phyloP scores from a whole-genome alignment of 1,140 invertebrate species.

The Pseudachorutes palmiensis region DNA sequence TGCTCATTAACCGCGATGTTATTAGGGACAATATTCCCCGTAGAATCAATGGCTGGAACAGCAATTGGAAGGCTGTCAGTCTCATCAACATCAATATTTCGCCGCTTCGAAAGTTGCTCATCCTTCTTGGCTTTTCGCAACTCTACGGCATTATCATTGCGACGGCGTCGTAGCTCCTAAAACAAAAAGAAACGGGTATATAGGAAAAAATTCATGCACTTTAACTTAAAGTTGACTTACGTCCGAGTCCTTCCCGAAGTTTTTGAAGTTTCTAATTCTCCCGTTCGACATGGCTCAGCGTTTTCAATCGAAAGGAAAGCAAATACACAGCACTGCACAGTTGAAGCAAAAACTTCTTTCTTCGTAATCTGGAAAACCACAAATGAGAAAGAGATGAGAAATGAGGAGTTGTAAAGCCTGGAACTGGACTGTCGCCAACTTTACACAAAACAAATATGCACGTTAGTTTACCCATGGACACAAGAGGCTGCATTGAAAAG shows the following conservation, averaged over 20 bases:
- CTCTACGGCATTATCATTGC: conserved; percentile 79
- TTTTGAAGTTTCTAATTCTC: conserved; percentile 44
- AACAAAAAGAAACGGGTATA: conserved; percentile 18
- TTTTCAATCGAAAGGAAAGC: not conserved
- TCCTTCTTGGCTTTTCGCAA: conserved; percentile 88
- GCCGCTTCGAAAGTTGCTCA: conserved; percentile 86
- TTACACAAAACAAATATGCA: too few species aligned
- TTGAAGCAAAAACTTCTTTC: too few species aligned
- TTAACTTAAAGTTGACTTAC: conserved; percentile 42
- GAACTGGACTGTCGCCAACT: not conserved
- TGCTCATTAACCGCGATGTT: conserved; percentile 5
- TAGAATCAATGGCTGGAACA: not conserved
- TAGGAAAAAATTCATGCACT: too few species aligned
- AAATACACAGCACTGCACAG: too few species aligned
- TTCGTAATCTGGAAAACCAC: too few species aligned
- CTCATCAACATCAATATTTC: conserved; percentile 63
- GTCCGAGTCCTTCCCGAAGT: conserved; percentile 45
- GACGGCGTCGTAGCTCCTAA: conserved; percentile 75
- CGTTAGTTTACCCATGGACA: too few species aligned
- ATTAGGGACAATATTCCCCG: not conserved
- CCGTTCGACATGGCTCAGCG: conserved; percentile 26
- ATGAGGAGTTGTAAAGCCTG: not conserved
- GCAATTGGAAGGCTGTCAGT: conserved; percentile 13
- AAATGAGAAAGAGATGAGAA: too few species aligned
- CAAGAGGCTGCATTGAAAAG: too few species aligned